These are phyloP conservation scores for Drosophila pseudoobscura DNA, from an alignment of 1,140 invertebrate genomes.

Conservation along the genomic window DNA sequence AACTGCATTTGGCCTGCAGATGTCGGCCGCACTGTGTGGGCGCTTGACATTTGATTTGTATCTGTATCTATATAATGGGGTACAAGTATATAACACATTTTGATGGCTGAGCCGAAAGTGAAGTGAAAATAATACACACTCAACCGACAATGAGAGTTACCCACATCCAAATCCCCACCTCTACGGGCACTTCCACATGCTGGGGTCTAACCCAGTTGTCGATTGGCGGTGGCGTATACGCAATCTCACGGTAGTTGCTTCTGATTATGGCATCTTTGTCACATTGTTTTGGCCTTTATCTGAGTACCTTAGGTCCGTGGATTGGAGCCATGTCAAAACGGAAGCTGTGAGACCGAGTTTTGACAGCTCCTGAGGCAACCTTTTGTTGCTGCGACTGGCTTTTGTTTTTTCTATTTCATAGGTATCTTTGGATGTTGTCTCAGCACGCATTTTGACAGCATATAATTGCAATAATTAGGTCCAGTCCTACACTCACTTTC, in stretches of 20 bases:
- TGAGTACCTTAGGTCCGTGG: slow-evolving; percentile 13
- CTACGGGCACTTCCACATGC: neutral
- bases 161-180: neutral
- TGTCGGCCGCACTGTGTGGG: slow-evolving; percentile 41
- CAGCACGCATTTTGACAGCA: slow-evolving; percentile 64
- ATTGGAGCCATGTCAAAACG: slow-evolving; percentile 50
- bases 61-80: slow-evolving; percentile 51
- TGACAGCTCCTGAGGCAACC: slow-evolving; percentile 50
- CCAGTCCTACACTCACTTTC: slow-evolving; percentile 29
- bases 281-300: slow-evolving; percentile 48
- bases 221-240: slow-evolving; percentile 54
- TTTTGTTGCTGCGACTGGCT: slow-evolving; percentile 29
- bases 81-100: slow-evolving; percentile 34
- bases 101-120: slow-evolving; percentile 37
- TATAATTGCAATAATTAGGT: slow-evolving; percentile 66
- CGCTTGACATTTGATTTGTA: slow-evolving; percentile 50
- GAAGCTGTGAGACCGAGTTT: slow-evolving; percentile 69
- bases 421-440: slow-evolving; percentile 2
- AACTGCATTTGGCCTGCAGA: slow-evolving; percentile 44
- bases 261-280: slow-evolving; percentile 65
- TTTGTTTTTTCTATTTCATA: slow-evolving; percentile 11
- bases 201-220: slow-evolving; percentile 13
- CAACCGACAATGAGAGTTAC: slow-evolving; percentile 30
- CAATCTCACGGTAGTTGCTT: slow-evolving; percentile 43
- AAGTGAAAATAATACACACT: slow-evolving; percentile 56